phyloP scores from a whole-genome alignment of 35 echinoderm and acorn worm species.

The Diadema setosum region DNA sequence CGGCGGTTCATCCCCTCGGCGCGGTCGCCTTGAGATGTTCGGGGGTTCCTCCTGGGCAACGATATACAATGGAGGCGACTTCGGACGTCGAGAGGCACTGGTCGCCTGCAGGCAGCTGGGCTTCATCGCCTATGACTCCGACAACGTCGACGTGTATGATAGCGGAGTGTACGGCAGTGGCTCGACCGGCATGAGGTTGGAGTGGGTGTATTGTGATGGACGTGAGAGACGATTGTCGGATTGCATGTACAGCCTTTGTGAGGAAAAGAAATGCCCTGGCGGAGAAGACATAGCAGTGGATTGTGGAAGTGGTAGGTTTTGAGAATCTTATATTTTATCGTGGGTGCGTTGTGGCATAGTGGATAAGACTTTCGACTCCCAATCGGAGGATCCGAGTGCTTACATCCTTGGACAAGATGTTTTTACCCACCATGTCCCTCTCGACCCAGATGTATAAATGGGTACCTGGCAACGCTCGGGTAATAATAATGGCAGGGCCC shows the following conservation, averaged over 20 bases:
- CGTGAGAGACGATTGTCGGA: background rate
- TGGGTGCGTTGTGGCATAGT: no score
- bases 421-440: no score
- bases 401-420: no score
- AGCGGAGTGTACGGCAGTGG: background rate
- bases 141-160: background rate
- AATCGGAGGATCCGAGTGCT: no score
- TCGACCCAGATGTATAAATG: no score
- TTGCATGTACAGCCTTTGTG: background rate
- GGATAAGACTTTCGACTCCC: no score
- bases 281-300: background rate
- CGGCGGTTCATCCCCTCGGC: background rate
- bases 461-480: no score
- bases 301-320: background rate
- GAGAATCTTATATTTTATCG: no score
- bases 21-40: background rate
- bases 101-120: background rate
- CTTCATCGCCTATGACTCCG: background rate
- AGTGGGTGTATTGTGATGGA: background rate
- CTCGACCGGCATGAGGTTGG: background rate
- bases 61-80: background rate
- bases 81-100: background rate
- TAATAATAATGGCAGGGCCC: no score
- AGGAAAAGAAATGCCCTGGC: background rate
- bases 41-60: background rate